A percentile compares a stretch with the other conserved stretches of the same genome.
Evolutionary conservation across 2,113 vertebrate species (phyloP).

Genomic region (Polyodon spathula): DNA sequence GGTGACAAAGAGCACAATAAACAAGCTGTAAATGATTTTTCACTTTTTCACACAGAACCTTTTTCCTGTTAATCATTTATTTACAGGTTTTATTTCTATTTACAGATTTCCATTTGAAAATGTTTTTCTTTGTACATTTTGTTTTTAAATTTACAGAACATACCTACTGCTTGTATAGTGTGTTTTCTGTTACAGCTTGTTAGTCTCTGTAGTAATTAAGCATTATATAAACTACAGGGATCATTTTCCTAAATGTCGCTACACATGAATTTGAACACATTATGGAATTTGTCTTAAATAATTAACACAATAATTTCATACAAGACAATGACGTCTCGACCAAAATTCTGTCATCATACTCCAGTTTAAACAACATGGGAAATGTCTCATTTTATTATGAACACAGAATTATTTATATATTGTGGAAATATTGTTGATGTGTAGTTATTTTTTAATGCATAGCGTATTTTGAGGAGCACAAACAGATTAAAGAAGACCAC

Average conservation of each 20-base stretch:
- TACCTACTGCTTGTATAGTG: conserved; percentile 15
- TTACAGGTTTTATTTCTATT: conserved; percentile 62
- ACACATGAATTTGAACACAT: neutral
- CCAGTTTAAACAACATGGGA: neutral
- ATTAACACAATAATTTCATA: neutral
- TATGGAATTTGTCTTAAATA: neutral
- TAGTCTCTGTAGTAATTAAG: neutral
- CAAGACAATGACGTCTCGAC: neutral
- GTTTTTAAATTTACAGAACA: conserved; percentile 43
- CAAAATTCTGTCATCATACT: neutral
- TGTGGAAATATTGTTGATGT: neutral
- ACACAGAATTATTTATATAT: neutral
- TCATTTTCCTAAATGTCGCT: neutral
- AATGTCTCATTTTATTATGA: neutral
- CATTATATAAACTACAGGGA: neutral
- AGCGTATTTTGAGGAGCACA: too few relatives aligned
- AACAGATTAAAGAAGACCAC: too few relatives aligned
- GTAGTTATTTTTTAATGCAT: too few relatives aligned
- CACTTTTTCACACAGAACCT: neutral
- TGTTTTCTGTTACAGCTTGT: neutral
- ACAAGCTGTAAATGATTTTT: too few relatives aligned
- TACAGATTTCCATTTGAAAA: conserved; percentile 58
- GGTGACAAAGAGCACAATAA: too few relatives aligned
- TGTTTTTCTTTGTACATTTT: conserved; percentile 50
- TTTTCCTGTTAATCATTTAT: conserved; percentile 59